Evolutionary conservation across 2,797 vertebrate species (phyloP).

Genomic region (Pterois miles): DNA sequence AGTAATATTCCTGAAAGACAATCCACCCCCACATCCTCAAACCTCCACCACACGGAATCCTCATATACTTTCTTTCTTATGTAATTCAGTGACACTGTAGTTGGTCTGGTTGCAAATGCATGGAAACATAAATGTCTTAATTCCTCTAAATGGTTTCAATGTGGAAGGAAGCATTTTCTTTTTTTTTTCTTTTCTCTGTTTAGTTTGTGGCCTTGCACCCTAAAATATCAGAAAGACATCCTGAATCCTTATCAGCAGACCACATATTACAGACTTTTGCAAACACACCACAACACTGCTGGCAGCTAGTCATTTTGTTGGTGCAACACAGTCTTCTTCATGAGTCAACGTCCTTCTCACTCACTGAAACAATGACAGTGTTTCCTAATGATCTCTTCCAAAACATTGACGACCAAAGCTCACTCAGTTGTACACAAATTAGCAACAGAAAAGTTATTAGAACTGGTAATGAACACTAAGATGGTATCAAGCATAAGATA

Average conservation of each 20-base stretch:
- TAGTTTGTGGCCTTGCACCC: not conserved
- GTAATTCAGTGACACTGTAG: not conserved
- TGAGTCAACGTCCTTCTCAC: conserved; percentile 11
- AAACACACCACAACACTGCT: not conserved
- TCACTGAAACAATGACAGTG: not conserved
- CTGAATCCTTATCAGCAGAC: not conserved
- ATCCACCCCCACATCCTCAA: not conserved
- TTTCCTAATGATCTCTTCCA: not conserved
- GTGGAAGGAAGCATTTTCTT: conserved; percentile 6
- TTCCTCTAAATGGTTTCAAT: conserved; percentile 36
- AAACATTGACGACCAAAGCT: not conserved
- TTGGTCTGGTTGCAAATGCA: not conserved
- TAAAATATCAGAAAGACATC: not conserved
- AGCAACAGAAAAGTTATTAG: not conserved
- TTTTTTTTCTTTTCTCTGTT: not conserved
- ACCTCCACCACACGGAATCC: not conserved
- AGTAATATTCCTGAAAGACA: conserved; percentile 27
- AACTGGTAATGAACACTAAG: not conserved
- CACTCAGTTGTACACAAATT: not conserved
- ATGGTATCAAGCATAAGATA: not conserved
- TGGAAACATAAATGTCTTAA: not conserved
- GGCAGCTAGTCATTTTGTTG: not conserved
- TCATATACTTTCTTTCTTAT: not conserved
- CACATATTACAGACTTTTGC: not conserved
- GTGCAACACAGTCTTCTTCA: not conserved